These are phyloP conservation scores for Toxostoma redivivum DNA, from an alignment of 2,113 vertebrate genomes.

Conservation along the genomic window DNA sequence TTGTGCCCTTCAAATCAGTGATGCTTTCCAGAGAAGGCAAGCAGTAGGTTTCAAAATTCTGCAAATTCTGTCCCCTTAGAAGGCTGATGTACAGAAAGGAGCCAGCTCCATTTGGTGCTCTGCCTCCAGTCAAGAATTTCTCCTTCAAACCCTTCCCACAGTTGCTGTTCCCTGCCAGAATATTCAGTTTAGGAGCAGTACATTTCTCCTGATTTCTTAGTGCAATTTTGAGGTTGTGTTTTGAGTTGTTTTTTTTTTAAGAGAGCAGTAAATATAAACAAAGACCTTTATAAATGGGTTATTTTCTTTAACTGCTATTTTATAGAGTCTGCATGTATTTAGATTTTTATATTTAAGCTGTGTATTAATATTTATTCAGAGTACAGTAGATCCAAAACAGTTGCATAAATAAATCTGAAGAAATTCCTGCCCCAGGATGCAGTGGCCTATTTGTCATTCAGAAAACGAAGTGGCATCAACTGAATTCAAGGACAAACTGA, in stretches of 20 bases:
- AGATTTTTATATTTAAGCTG: neutral
- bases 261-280: neutral
- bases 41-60: neutral
- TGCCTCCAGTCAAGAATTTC: neutral
- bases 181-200: neutral
- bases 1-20: neutral
- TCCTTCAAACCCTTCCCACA: neutral
- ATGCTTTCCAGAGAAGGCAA: neutral
- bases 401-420: neutral
- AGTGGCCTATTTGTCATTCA: conserved; percentile 16
- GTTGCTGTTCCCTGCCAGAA: neutral
- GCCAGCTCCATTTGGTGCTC: neutral
- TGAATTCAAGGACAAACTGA: conserved; percentile 19
- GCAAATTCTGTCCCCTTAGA: neutral
- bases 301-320: neutral
- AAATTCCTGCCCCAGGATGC: neutral
- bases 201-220: neutral
- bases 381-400: neutral
- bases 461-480: neutral
- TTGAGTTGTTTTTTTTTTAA: neutral
- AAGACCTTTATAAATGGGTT: neutral
- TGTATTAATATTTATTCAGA: neutral
- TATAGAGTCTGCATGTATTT: neutral
- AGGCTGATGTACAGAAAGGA: neutral
- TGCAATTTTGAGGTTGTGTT: neutral